Conservation (phyloP, 2,888 invertebrate genomes). For the Meteorus colon region DNA sequence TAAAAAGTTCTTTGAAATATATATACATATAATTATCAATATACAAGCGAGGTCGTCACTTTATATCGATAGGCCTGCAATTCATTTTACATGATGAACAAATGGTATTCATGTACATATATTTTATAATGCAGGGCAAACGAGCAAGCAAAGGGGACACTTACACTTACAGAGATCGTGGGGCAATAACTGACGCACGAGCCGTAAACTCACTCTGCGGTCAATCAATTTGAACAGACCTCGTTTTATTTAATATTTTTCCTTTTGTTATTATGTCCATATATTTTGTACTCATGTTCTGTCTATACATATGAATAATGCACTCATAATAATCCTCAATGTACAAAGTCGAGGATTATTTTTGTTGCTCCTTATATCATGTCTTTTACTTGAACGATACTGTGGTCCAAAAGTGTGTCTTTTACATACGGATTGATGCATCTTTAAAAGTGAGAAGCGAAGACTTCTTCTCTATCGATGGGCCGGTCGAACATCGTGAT, state of each 20-base stretch:
- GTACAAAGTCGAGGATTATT: constrained; percentile 11
- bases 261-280: constrained; percentile 20
- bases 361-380: constrained; percentile 9
- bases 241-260: constrained; percentile 24
- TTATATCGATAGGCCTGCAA: constrained; percentile 31
- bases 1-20: neutral
- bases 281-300: constrained; percentile 13
- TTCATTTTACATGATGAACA: constrained; percentile 30
- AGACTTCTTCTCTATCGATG: constrained; percentile 18
- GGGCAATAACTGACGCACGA: constrained; percentile 44
- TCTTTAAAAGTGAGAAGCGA: neutral
- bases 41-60: constrained; percentile 27
- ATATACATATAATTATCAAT: constrained; percentile 13
- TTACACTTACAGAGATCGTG: constrained; percentile 26
- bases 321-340: constrained; percentile 34
- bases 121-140: constrained; percentile 36
- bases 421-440: neutral
- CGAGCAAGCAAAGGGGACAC: constrained; percentile 29
- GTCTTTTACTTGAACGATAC: neutral
- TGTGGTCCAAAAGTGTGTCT: constrained; percentile 24
- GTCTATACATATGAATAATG: constrained; percentile 39
- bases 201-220: constrained; percentile 41
- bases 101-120: constrained; percentile 34
- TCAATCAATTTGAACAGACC: constrained; percentile 44
- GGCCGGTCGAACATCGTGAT: constrained; percentile 18